Evolutionary conservation across 2,113 vertebrate genomes (phyloP), one percentile per base, ranked within the genome.

Genomic region (Toxotes jaculatrix): DNA sequence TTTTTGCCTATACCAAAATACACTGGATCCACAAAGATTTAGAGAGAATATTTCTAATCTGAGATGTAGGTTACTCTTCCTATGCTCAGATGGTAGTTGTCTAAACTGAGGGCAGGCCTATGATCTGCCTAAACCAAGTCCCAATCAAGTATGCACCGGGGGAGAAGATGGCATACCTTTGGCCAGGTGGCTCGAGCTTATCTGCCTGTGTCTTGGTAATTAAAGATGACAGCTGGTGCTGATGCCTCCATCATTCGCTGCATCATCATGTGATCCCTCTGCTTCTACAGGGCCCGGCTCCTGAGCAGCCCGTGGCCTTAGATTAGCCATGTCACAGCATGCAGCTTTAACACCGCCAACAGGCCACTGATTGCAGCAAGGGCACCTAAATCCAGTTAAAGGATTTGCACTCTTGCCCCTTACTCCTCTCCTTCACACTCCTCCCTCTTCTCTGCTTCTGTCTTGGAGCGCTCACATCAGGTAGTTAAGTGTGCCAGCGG

Each of bases 371-470:
- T 86, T 73, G 85, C 63, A 45, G 88, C 83, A 70, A 85, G 84
- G 79, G 86, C 90, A 72, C 82, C 83, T 85, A 93, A 95, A 95
- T 95, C 94, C 94, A 93, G 87, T 95, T 95, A 95, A 93, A 77
- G 85, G 94, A 94, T 95, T 95, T 95, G 77, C 71, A 80, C 87
- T 86, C 83, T 76, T 87, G 79, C 87, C 81, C 83, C 59, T 27
- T 72, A 51, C 82, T 77, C 47, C 79, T 73, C 74, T 59, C 84
- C 81, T 82, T 79, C 47, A 70, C 82, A 78, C 82, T 79, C 76
- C 67, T 36, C 32, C 32, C 68, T 60, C 55, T 79, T 77, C 78
- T 76, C 16, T 67, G 31, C 76, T 43, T 81, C 77, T 83, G 82
- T 82, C 89, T 85, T 9, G 61, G 56, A 85, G 88, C 74, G 27